Evolutionary conservation across 2,113 vertebrate genomes (phyloP).

Genomic region (Gulo gulo): DNA sequence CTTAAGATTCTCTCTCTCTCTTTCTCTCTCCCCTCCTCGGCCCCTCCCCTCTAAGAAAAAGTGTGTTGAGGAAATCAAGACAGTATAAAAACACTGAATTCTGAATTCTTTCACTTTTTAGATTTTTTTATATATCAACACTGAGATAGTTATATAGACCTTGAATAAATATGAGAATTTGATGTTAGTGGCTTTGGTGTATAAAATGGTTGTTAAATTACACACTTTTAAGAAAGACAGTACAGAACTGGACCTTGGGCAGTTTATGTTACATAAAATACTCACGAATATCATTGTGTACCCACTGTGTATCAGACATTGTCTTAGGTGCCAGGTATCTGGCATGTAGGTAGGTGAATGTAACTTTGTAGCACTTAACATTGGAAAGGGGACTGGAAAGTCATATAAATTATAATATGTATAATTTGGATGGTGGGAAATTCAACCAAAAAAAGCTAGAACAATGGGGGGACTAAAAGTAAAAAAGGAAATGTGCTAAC

Average conservation of each 20-base stretch:
- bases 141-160: background rate
- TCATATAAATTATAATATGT: background rate
- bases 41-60: background rate
- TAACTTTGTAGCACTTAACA: background rate
- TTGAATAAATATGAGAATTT: background rate
- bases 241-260: background rate
- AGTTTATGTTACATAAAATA: background rate
- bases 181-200: background rate
- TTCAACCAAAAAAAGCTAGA: background rate
- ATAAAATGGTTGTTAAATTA: conserved; percentile 2
- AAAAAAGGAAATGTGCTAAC: background rate
- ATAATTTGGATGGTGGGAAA: background rate
- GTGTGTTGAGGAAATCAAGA: background rate
- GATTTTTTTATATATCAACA: background rate
- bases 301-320: background rate
- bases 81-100: background rate
- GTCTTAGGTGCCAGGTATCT: background rate
- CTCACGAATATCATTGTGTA: background rate
- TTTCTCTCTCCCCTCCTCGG: too few species aligned
- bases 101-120: background rate
- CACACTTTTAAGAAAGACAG: background rate
- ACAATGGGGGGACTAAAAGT: background rate
- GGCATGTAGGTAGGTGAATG: background rate
- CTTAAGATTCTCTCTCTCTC: too few species aligned
- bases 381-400: background rate